Evolutionary conservation across 35 echinoderm and acorn worm species (phyloP).

Genomic region (Lytechinus pictus): DNA sequence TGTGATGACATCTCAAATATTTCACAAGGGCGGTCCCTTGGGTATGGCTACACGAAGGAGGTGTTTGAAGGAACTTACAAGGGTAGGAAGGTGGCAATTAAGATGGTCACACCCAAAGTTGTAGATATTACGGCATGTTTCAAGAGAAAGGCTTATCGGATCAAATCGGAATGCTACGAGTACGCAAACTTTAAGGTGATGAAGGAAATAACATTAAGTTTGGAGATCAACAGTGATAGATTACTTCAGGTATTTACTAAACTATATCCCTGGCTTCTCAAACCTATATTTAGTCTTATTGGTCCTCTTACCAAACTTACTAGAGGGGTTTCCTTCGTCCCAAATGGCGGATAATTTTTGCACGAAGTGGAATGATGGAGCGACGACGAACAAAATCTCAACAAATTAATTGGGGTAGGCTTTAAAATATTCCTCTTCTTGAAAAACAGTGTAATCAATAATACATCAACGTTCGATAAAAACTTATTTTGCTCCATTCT

Average conservation of each 20-base stretch:
- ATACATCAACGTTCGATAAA: no score
- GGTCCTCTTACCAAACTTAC: no score
- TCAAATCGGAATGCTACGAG: slow-evolving; percentile 65
- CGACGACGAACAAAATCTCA: no score
- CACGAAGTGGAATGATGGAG: no score
- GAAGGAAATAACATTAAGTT: slow-evolving; percentile 76
- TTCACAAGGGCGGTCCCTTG: slow-evolving; percentile 24
- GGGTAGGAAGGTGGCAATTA: slow-evolving; percentile 68
- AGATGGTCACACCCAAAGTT: slow-evolving; percentile 86
- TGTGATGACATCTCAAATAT: slow-evolving; percentile 23
- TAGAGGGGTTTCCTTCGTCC: no score
- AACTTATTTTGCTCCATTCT: no score
- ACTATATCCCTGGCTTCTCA: no score
- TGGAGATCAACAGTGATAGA: slow-evolving; percentile 79
- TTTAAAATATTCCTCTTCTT: no score
- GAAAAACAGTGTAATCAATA: no score
- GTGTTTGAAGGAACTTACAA: slow-evolving; percentile 62
- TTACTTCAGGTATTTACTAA: slow-evolving; percentile 71
- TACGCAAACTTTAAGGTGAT: slow-evolving; percentile 93
- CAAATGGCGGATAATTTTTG: no score
- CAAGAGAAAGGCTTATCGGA: slow-evolving; percentile 44
- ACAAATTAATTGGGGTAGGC: no score
- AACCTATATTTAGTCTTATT: no score
- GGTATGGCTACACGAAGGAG: slow-evolving; percentile 83
- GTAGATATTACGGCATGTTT: slow-evolving; percentile 76